Evolutionary conservation across 2,113 vertebrate genomes (phyloP), one percentile per base, ranked within the genome.

Genomic region (Rallus limicola): DNA sequence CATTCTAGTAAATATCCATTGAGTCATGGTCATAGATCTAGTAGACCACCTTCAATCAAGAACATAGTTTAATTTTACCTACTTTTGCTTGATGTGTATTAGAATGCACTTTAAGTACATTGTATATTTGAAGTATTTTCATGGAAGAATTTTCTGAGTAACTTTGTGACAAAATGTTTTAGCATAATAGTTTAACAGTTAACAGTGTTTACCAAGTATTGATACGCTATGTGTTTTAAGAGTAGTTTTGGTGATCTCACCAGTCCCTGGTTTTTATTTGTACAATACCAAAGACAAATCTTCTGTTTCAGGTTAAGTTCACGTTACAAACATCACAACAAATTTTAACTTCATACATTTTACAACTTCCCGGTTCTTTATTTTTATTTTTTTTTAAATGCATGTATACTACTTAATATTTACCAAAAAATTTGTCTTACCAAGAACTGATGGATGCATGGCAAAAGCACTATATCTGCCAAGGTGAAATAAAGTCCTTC

Each of bases 401-500:
- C 5, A 90, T 3, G 9, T 2, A 52, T 10, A 44, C 21, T 50
- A 75, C 40, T 34, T 36, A 38, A 2, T 58, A 25, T 36, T 14
- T 46, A 21, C 28, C 63, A 44, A 91, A 68, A 16, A n/a, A 44
- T 24, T 58, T 9, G 8, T 38, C 98, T 99, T 98, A 99, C 99
- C 98, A 99, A 96, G 97, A 99, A 99, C 36, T 98, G 98, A 97
- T 99, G 98, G 92, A 99, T 96, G 93, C 99, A 99, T 2, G 99
- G 99, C 67, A 99, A 96, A 82, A 99, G 98, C 85, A 99, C 99
- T 16, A 99, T 94, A 91, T 99, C 99, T 18, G 99, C 98, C 95
- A 99, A 96, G 19, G 99, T 99, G 97, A 99, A 99, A 98, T 99
- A 99, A 40, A 99, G 98, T 8, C 99, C 99, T 95, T 99, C 99